Percentiles rank a stretch among this genome's conserved stretches.
phyloP scores from a whole-genome alignment of 2,797 vertebrate genomes.

The Cossypha caffra region DNA sequence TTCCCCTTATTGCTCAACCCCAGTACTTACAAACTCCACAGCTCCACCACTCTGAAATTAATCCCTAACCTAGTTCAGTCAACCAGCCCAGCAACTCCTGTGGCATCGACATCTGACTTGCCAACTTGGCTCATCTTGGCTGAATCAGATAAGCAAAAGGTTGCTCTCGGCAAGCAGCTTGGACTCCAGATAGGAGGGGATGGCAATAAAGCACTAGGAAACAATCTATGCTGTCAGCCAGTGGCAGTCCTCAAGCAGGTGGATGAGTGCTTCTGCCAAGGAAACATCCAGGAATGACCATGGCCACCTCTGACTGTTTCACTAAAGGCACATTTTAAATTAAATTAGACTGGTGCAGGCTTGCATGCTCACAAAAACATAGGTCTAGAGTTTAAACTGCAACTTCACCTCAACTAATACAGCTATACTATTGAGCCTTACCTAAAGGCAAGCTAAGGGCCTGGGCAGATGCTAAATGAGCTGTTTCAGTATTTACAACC shows the following conservation, averaged over 20 bases:
- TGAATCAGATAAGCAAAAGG: not conserved
- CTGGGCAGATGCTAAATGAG: not conserved
- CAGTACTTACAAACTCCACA: not conserved
- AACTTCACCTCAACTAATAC: not conserved
- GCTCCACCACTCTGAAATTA: not conserved
- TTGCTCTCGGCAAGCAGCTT: not conserved
- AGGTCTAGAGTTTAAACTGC: not conserved
- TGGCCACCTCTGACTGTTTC: not conserved
- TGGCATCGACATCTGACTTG: not conserved
- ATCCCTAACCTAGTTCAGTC: not conserved
- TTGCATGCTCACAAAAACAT: rapidly evolving
- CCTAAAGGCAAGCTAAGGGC: not conserved
- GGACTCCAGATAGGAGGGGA: not conserved
- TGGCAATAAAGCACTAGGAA: not conserved
- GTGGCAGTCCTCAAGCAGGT: not conserved
- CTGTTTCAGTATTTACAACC: not conserved
- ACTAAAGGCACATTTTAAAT: not conserved
- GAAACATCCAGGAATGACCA: not conserved
- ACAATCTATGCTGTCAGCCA: not conserved
- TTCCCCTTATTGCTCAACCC: not conserved
- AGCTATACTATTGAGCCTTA: not conserved
- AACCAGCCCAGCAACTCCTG: not conserved
- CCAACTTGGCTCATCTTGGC: not conserved
- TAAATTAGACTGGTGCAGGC: not conserved
- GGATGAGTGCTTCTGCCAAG: not conserved